phyloP scores from a whole-genome alignment of 2,797 vertebrate genomes.

The Rhinichthys osculus region DNA sequence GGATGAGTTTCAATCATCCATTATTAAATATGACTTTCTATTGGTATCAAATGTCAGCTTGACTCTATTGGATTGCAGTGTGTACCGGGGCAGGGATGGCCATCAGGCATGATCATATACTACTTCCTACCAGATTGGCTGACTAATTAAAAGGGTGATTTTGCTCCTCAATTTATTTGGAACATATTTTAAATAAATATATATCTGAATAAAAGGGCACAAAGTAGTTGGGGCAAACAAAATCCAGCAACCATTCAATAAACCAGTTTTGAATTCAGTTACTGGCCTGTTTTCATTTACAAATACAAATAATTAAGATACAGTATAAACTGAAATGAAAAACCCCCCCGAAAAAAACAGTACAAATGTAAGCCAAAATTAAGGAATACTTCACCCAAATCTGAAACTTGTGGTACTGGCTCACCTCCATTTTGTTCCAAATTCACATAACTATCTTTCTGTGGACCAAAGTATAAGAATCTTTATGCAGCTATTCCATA shows the following conservation, averaged over 20 bases:
- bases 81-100: conserved; percentile 1
- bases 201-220: conserved; percentile 22
- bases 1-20: conserved; percentile 7
- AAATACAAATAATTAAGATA: conserved; percentile 33
- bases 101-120: conserved; percentile 2
- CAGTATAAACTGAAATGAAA: not conserved
- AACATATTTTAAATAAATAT: conserved; percentile 24
- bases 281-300: conserved; percentile 15
- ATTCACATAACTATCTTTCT: not conserved
- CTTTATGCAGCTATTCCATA: not conserved
- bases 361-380: not conserved
- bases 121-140: not conserved
- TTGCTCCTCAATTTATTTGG: conserved; percentile 3
- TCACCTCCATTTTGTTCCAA: not conserved
- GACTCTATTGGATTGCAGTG: conserved; percentile 29
- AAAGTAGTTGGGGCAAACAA: not conserved
- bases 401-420: not conserved
- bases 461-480: not conserved
- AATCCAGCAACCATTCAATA: conserved; percentile 35
- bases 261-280: conserved; percentile 37
- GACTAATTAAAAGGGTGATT: conserved; percentile 10
- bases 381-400: not conserved
- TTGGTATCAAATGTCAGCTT: conserved; percentile 28
- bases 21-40: conserved; percentile 24
- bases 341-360: too few relatives aligned